A percentile compares a stretch with the other conserved stretches of the same genome.
Evolutionary conservation across 2,888 invertebrate species (phyloP).

Genomic region (Caenorhabditis macrosperma): DNA sequence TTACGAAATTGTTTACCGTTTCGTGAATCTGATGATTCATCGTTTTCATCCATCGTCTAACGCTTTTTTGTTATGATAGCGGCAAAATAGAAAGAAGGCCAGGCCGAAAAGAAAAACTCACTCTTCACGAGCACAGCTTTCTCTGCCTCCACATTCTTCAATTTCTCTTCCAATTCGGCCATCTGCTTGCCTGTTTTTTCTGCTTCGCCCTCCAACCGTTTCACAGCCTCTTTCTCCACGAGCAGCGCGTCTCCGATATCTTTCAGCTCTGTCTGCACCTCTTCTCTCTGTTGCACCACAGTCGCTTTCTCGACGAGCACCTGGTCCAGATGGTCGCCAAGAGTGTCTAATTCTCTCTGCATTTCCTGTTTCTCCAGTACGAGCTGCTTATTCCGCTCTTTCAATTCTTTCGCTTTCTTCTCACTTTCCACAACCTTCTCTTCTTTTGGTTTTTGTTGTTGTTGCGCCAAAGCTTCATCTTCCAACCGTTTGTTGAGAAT

Average conservation of each 20-base stretch:
- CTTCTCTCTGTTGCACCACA: constrained; percentile 42
- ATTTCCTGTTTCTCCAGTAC: constrained; percentile 81
- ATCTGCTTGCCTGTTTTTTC: constrained; percentile 58
- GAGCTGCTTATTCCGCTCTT: constrained; percentile 77
- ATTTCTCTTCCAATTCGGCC: constrained; percentile 44
- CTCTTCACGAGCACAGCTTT: constrained; percentile 37
- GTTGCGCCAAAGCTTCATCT: constrained; percentile 67
- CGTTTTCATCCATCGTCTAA: not conserved
- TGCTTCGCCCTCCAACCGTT: constrained; percentile 57
- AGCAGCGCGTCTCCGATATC: constrained; percentile 83
- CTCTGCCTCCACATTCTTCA: constrained; percentile 43
- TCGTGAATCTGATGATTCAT: not conserved
- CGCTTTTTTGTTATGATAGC: too few relatives aligned
- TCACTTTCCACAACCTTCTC: constrained; percentile 79
- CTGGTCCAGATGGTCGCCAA: constrained; percentile 51
- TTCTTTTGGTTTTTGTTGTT: constrained; percentile 67
- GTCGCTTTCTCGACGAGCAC: constrained; percentile 41
- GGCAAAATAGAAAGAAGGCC: too few relatives aligned
- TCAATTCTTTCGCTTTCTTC: constrained; percentile 80
- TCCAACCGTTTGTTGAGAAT: constrained; percentile 75
- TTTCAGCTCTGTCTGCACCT: constrained; percentile 43
- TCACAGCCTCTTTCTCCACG: constrained; percentile 51
- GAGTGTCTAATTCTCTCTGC: constrained; percentile 74
- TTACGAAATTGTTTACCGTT: not conserved
- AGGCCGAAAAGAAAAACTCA: too few relatives aligned